Base-by-base conservation (phyloP, 2,113 vertebrate species). In the Cryptotis parvus region DNA sequence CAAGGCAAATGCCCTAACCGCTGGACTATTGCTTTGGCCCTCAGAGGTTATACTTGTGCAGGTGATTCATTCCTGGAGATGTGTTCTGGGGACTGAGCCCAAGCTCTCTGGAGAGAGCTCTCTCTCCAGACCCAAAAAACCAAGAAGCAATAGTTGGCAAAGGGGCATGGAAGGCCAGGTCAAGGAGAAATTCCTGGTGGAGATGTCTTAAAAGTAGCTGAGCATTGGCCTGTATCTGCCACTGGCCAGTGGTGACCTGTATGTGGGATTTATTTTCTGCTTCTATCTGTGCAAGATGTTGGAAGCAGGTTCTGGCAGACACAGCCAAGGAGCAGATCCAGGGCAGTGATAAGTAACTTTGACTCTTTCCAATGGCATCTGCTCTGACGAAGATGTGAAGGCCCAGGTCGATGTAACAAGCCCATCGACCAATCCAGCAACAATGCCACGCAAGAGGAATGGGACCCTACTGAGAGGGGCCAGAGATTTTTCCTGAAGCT, bases 361-460 rank as follows among this genome's bases (percentile, higher is more conserved):
- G 90, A 94, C 87, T 58, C 90, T 65, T 66, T 92, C 95, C 84
- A 33, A 27, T 81, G 87, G 61, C 76, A 83, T 84, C 94, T 58
- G 29, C 84, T 65, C 27, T 0, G 1, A 87, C 92, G 94, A 79
- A 96, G 94, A 88, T 87, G 87, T 82, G n/a, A 91, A 89, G 90
- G 18, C 91, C 9, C n/a, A 52, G 90, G 81, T 2, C 69, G 94
- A 91, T 96, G 96, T 96, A 97, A 97, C 95, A 97, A 97, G 97
- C 89, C 45, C 72, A 93, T 94, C 3, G 74, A 86, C 93, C 94
- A 94, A 92, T 35, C n/a, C n/a, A 91, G 81, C 88, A 82, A 20
- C 27, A 91, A 49, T 87, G 66, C 83, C 85, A 55, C 7, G 90
- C 85, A 12, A 11, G 91, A 96, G 90, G 86, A 91, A 73, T 83